A percentile compares a stretch with the other conserved stretches of the same genome.
Conservation (phyloP, 2,113 vertebrate genomes). For the Podarcis cretensis region DNA sequence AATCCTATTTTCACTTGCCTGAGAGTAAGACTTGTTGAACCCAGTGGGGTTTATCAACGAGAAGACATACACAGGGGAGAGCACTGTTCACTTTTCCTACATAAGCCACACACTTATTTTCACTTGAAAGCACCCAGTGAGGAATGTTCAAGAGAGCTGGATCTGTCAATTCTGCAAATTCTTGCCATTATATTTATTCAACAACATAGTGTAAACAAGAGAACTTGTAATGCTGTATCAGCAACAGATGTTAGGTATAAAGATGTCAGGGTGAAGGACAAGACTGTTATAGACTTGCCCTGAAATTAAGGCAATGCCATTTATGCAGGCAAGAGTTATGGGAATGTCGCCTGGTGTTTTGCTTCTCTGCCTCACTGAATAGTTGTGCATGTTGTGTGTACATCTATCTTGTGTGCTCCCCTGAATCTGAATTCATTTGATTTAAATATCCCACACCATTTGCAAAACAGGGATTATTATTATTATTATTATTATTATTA, state of each 20-base stretch:
- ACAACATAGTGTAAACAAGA: constrained; percentile 36
- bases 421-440: neutral
- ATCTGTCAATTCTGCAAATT: constrained; percentile 18
- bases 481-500: neutral
- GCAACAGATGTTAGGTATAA: constrained; percentile 29
- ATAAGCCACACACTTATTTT: neutral
- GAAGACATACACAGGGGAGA: neutral
- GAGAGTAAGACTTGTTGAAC: neutral
- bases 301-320: constrained; percentile 1
- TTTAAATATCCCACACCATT: constrained; percentile 7
- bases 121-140: neutral
- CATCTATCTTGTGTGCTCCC: neutral
- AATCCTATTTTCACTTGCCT: neutral
- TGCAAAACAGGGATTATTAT: neutral
- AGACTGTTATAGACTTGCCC: neutral
- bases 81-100: neutral
- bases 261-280: neutral
- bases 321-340: neutral
- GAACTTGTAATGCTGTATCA: constrained; percentile 13
- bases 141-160: neutral
- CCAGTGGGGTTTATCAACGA: neutral
- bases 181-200: constrained; percentile 35
- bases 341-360: constrained; percentile 3
- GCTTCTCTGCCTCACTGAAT: neutral
- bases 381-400: neutral